Base-by-base conservation (phyloP, 2,113 vertebrate genomes). In the Bujurquina vittata region DNA sequence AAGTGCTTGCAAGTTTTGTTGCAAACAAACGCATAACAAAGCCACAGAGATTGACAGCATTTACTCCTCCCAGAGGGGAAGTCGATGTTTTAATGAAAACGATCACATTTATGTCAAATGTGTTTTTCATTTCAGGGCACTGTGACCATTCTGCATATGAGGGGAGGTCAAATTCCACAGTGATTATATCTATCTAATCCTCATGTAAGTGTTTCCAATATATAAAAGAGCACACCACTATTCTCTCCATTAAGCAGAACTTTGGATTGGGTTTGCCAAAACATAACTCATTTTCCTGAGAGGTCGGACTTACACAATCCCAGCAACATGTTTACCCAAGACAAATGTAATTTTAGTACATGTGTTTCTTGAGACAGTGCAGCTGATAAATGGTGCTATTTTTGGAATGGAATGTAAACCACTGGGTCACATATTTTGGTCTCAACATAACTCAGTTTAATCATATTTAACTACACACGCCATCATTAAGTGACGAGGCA, bases 341-440 rank as follows among this genome's bases (percentile, higher is more conserved):
- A 60, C 15, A 52, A 46, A 73, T 77, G 23, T 57, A 29, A 54
- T 77, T 67, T 62, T 54, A 52, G 62, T 9, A 7, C 61, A 57
- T 58, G 62, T 82, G 75, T 89, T 88, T 63, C 29, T 61, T 72
- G 33, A 77, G 40, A 22, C 10, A 7, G 10, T 54, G 59, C 61
- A 72, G 81, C 72, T 81, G 83, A 91, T 84, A n/a, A 81, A 75
- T 1, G 3, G 54, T 3, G 7, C 31, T 88, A 86, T 85, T 87
- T 88, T 84, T 88, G 80, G 84, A 90, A 69, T 5, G 83, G 90
- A 88, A 92, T 88, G 80, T 31, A n/a, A 54, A 9, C 57, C 49
- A 15, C 10, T 76, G 29, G 29, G 22, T 87, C 77, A 43, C 49
- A 55, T 77, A 15, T 73, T 80, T 35, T 77, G 29, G 37, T 72